Evolutionary conservation across 2,797 vertebrate species (phyloP), one percentile per base, ranked within the genome.

Genomic region (Peromyscus eremicus): DNA sequence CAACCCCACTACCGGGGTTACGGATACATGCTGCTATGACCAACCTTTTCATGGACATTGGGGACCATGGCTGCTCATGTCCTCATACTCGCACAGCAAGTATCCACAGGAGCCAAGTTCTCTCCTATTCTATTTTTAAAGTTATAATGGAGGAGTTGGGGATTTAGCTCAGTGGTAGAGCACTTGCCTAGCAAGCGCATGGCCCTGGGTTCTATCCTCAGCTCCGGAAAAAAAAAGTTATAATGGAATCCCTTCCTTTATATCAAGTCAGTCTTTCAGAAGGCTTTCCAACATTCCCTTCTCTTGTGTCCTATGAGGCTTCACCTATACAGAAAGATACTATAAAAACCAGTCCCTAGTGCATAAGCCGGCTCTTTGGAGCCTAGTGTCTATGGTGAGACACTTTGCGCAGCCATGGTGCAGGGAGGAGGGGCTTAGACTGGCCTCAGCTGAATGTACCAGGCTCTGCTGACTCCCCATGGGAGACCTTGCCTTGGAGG

Each of bases 231-330:
- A 49, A 49, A 49, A 62, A 95, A 86, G 57, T 83, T 93, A 84
- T 43, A 77, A 32, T 37, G 88, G 64, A 9, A 90, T 92, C 32
- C 8, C 62, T 89, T 52, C 55, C 8, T 43, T 19, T n/a, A 79
- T 25, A 84, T 55, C 29, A 82, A 64, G 11, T 68, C 55, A 82
- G n/a, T 71, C 88, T 94, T 94, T 70, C 43, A 76, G 71, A 97
- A 92, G 19, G 40, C 66, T 85, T 95, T 91, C 60, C 32, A n/a
- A 73, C 37, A 91, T 85, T 55, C 82, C 29, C 52, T 92, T 93
- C 66, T 92, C 76, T 79, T 82, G 5, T 9, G 80, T 23, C 23
- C 62, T 79, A 66, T 76, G 25, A 91, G 32, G n/a, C 9, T 95
- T 95, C 90, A 85, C 10, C 86, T 88, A 52, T 34, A 71, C 5